Conservation (phyloP, 2,113 vertebrate species). For the Amblyopsis rosae region DNA sequence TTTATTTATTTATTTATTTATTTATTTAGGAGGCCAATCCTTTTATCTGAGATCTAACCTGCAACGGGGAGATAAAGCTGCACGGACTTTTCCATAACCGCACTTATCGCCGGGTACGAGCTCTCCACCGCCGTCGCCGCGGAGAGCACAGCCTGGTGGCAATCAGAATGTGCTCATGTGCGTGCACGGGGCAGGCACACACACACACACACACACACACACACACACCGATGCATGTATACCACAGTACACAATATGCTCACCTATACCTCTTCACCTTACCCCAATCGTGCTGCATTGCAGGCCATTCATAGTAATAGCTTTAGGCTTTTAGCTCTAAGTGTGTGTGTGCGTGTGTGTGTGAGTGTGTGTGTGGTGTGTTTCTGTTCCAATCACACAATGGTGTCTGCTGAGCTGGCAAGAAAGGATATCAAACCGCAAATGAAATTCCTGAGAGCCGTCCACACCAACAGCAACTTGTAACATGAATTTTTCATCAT, state of each 20-base stretch:
- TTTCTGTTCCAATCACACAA: conserved; percentile 66
- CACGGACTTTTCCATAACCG: conserved; percentile 75
- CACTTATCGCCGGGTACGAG: conserved; percentile 75
- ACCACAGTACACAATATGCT: too few relatives aligned
- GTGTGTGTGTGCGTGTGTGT: conserved; percentile 32
- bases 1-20: conserved; percentile 48
- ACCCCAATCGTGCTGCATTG: conserved; percentile 54
- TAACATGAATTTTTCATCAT: conserved; percentile 77
- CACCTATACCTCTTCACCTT: conserved; percentile 16
- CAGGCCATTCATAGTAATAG: conserved; percentile 68
- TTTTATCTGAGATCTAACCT: conserved; percentile 76
- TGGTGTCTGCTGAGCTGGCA: conserved; percentile 69
- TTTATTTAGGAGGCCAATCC: conserved; percentile 56
- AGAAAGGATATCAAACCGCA: conserved; percentile 77
- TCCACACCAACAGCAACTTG: conserved; percentile 71
- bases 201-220: conserved; percentile 49
- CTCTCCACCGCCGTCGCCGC: conserved; percentile 68
- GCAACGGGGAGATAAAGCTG: conserved; percentile 76
- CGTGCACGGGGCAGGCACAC: conserved; percentile 36
- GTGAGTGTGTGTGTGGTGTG: conserved; percentile 14
- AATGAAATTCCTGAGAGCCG: conserved; percentile 72
- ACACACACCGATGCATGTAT: conserved; percentile 35
- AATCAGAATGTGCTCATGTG: conserved; percentile 66
- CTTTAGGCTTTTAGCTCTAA: conserved; percentile 62
- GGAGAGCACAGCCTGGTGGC: conserved; percentile 62